Conservation (phyloP, 2,888 invertebrate genomes). For the Megalurothrips usitatus region DNA sequence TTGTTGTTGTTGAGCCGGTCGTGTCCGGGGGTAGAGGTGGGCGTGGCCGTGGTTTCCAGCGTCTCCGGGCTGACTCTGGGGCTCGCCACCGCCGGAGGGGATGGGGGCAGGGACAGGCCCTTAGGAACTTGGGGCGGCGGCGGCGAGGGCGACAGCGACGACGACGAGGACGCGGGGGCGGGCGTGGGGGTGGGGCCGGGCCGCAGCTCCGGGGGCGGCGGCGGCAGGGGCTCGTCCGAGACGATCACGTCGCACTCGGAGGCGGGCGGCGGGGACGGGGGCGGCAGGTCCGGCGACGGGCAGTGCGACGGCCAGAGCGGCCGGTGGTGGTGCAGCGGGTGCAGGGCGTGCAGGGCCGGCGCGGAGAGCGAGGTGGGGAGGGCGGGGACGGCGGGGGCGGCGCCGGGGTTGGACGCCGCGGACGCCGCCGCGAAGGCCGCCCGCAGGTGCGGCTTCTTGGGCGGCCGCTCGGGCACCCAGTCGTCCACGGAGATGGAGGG, state of each 20-base stretch:
- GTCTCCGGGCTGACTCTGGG: not conserved
- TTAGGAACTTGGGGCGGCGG: conserved; percentile 27
- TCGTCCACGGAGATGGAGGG: conserved; percentile 61
- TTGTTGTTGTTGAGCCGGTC: conserved; percentile 34
- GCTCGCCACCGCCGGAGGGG: not conserved
- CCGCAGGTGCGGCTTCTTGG: conserved; percentile 67
- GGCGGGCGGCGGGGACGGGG: conserved; percentile 59
- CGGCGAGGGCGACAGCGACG: conserved; percentile 24
- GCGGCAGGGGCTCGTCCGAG: conserved; percentile 61
- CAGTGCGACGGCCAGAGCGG: conserved; percentile 43
- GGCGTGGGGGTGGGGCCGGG: conserved; percentile 17
- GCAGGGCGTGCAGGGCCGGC: conserved; percentile 45
- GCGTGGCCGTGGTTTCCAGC: not conserved
- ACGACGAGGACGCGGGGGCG: not conserved
- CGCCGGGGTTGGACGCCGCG: conserved; percentile 35
- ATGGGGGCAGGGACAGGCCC: not conserved
- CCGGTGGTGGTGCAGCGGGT: conserved; percentile 52
- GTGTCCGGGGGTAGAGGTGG: conserved; percentile 28
- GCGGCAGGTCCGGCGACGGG: conserved; percentile 56
- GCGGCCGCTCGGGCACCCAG: conserved; percentile 70
- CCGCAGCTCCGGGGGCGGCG: conserved; percentile 56
- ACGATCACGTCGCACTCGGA: conserved; percentile 56
- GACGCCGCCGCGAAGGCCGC: conserved; percentile 49
- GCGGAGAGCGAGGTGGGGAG: not conserved
- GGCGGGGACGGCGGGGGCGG: conserved; percentile 47